Percentiles rank a stretch among this genome's conserved stretches.
Evolutionary conservation across 2,113 vertebrate species (phyloP).

Genomic region (Ciconia stormi): DNA sequence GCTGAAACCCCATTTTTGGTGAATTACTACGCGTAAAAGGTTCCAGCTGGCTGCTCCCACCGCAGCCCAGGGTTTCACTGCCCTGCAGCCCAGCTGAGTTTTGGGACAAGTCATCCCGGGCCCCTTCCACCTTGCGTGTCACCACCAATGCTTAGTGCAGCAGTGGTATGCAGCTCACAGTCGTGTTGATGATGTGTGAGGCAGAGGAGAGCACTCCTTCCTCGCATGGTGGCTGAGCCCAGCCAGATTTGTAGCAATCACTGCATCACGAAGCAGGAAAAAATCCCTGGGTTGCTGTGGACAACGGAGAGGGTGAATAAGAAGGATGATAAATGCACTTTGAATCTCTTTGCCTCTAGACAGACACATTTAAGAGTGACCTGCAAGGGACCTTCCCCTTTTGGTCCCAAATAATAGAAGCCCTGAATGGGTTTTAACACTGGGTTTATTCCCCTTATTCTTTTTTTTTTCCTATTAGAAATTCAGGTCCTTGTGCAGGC

Average conservation of each 20-base stretch:
- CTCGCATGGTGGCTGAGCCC: background rate
- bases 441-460: background rate
- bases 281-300: background rate
- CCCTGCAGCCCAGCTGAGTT: background rate
- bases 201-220: background rate
- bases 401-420: constrained; percentile 36
- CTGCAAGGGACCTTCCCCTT: constrained; percentile 41
- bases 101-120: background rate
- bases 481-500: background rate
- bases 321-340: constrained; percentile 23
- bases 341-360: constrained; percentile 31
- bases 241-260: background rate
- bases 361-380: constrained; percentile 44
- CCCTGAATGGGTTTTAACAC: constrained; percentile 27
- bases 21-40: background rate
- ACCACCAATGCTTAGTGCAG: background rate
- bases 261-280: background rate
- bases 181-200: background rate
- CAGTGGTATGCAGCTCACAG: background rate
- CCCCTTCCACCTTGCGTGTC: background rate
- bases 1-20: background rate
- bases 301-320: background rate
- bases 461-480: constrained; percentile 1
- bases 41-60: constrained; percentile 23
- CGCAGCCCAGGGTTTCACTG: background rate